Conservation (phyloP, 2,113 vertebrate species). For the Engystomops pustulosus region DNA sequence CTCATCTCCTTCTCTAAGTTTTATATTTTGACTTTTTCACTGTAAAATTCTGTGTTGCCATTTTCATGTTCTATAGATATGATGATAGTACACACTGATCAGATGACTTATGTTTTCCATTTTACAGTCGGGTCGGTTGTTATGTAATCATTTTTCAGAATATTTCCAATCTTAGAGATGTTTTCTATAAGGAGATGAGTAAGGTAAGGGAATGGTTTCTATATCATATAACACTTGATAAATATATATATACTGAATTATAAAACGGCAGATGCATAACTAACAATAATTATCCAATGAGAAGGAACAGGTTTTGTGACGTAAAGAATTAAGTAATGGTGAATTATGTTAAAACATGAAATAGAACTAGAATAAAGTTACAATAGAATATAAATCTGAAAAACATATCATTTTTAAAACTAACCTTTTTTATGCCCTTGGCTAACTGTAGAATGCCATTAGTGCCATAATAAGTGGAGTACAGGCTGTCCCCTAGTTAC, state of each 20-base stretch:
- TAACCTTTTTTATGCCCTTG: no score
- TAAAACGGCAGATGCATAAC: neutral
- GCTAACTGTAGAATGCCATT: no score
- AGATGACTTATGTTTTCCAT: neutral
- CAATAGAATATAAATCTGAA: no score
- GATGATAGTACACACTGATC: neutral
- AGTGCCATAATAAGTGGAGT: no score
- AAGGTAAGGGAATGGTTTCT: constrained; percentile 71
- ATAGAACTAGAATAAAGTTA: no score
- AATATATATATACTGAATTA: neutral
- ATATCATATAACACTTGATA: neutral
- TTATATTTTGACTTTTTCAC: neutral
- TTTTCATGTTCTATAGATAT: neutral
- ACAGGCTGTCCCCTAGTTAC: no score
- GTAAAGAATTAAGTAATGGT: no score
- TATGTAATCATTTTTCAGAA: constrained; percentile 89
- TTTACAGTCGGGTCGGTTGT: constrained; percentile 87
- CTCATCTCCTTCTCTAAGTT: neutral
- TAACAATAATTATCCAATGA: no score
- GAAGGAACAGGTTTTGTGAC: no score
- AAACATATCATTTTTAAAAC: no score
- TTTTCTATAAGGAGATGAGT: constrained; percentile 91
- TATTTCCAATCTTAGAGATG: constrained; percentile 84
- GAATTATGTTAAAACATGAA: no score
- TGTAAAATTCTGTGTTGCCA: neutral